Conservation (phyloP, 2,888 invertebrate species). For the Ochropleura leucogaster region DNA sequence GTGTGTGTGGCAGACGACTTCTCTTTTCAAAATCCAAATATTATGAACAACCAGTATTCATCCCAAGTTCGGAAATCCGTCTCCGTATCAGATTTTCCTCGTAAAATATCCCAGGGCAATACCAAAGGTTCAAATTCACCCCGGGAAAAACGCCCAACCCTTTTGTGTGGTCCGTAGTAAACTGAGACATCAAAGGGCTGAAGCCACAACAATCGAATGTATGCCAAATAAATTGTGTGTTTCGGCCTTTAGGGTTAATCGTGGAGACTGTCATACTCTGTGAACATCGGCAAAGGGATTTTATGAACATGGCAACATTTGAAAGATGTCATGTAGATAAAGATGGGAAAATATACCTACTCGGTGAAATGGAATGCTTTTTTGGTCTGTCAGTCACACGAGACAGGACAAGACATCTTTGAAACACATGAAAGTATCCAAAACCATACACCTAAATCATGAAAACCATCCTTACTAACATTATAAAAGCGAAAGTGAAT, state of each 20-base stretch:
- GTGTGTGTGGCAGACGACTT: neutral
- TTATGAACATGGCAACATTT: slow-evolving; percentile 11
- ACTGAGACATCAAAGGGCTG: slow-evolving; percentile 55
- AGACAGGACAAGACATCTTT: no score
- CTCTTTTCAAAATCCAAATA: neutral
- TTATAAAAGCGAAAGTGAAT: no score
- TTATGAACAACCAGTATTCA: neutral
- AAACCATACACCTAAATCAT: no score
- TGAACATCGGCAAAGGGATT: slow-evolving; percentile 23
- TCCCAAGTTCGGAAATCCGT: neutral
- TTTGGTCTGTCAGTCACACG: no score
- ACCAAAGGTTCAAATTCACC: slow-evolving; percentile 26
- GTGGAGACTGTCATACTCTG: slow-evolving; percentile 16
- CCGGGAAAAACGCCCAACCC: slow-evolving; percentile 24
- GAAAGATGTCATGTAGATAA: neutral
- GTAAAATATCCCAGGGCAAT: slow-evolving; percentile 21
- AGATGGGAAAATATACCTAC: neutral
- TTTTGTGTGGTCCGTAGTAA: slow-evolving; percentile 45
- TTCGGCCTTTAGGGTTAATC: slow-evolving; percentile 32
- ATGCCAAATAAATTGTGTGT: slow-evolving; percentile 39
- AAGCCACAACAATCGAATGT: slow-evolving; percentile 53
- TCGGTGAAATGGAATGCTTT: neutral
- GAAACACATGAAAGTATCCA: no score
- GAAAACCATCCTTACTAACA: no score
- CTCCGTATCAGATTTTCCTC: neutral